phyloP scores from a whole-genome alignment of 2,888 invertebrate genomes.

The Cephus nigrinus region DNA sequence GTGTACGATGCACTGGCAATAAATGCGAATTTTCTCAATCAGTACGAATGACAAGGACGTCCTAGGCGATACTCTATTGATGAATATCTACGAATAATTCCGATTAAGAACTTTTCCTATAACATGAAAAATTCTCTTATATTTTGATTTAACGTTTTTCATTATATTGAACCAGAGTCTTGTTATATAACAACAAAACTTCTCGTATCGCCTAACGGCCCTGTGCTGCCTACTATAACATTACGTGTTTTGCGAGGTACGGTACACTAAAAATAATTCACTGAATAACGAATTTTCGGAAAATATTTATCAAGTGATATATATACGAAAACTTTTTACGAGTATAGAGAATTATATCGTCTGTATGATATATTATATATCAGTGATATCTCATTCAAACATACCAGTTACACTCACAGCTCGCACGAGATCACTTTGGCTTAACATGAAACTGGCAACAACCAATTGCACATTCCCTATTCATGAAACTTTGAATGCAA shows the following conservation, averaged over 20 bases:
- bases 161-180: not conserved
- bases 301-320: constrained; percentile 30
- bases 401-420: not conserved
- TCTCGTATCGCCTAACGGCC: not conserved
- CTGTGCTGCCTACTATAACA: not conserved
- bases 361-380: not conserved
- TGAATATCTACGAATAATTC: not conserved
- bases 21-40: not conserved
- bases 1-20: not conserved
- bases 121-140: not conserved
- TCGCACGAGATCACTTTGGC: not conserved
- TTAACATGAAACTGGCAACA: not conserved
- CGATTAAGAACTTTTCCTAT: not conserved
- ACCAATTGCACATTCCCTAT: not conserved
- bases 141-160: not conserved
- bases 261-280: not conserved
- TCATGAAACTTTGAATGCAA: not conserved
- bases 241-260: not conserved
- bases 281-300: constrained; percentile 1
- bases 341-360: constrained; percentile 15
- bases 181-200: not conserved
- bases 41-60: not conserved
- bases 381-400: not conserved
- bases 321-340: constrained; percentile 24
- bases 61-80: not conserved